Conservation (phyloP, 2,888 invertebrate genomes). For the Idaea aversata region DNA sequence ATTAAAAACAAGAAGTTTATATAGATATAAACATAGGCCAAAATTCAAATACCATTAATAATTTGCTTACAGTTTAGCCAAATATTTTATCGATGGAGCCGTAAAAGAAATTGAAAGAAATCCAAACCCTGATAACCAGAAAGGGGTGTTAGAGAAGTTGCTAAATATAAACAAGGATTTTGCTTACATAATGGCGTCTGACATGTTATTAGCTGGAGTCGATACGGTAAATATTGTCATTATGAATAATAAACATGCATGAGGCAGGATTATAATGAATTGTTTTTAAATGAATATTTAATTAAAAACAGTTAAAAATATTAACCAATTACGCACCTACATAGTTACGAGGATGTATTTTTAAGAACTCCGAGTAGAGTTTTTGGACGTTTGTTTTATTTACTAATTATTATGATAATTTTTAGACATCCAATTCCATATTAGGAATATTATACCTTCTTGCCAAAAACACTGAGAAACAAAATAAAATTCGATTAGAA, state of each 20-base stretch:
- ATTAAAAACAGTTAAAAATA: too few relatives aligned
- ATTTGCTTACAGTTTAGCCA: conserved; percentile 36
- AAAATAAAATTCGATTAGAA: conserved; percentile 82
- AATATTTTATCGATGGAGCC: conserved; percentile 42
- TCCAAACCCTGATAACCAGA: conserved; percentile 45
- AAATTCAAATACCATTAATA: not conserved
- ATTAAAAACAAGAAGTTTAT: not conserved
- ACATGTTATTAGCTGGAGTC: conserved; percentile 83
- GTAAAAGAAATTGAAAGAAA: conserved; percentile 39
- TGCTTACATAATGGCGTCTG: conserved; percentile 83
- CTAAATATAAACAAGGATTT: conserved; percentile 78
- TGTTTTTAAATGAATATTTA: too few relatives aligned
- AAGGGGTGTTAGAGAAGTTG: conserved; percentile 82
- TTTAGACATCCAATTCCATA: conserved; percentile 79
- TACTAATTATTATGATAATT: conserved; percentile 12
- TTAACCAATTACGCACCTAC: too few relatives aligned
- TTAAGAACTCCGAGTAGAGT: too few relatives aligned
- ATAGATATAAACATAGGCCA: not conserved
- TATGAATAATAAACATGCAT: too few relatives aligned
- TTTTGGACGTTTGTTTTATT: conserved; percentile 2
- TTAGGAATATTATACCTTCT: conserved; percentile 80
- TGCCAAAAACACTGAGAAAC: conserved; percentile 82
- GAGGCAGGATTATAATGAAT: too few relatives aligned
- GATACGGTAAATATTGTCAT: conserved; percentile 78
- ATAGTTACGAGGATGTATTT: too few relatives aligned